Percentiles rank a stretch among this genome's conserved stretches.
phyloP scores from a whole-genome alignment of 2,113 vertebrate species.

The Pholis gunnellus region DNA sequence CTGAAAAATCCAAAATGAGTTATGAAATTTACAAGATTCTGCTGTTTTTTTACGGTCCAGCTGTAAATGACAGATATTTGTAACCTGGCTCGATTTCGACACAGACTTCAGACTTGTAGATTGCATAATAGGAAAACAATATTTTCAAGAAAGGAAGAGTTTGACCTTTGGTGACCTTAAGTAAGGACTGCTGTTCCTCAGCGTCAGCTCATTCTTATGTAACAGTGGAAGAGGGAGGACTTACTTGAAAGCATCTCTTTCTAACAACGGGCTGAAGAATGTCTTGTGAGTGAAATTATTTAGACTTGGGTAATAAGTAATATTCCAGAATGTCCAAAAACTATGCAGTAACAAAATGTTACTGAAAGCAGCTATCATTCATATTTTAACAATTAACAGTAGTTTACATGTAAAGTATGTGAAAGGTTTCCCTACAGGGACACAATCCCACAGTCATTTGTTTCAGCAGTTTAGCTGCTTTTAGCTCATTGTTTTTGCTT shows the following conservation, averaged over 20 bases:
- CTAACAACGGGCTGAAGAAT: too few relatives aligned
- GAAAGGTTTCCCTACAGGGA: not conserved
- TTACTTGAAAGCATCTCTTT: not conserved
- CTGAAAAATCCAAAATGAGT: slow-evolving; percentile 35
- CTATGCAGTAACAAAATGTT: not conserved
- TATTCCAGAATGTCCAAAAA: not conserved
- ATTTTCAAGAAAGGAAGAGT: not conserved
- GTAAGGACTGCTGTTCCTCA: slow-evolving; percentile 4
- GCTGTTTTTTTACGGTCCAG: not conserved
- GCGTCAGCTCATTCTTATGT: slow-evolving; percentile 38
- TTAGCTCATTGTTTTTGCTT: not conserved
- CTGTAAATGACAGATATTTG: not conserved
- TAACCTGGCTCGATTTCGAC: slow-evolving; percentile 5
- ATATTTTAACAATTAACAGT: not conserved
- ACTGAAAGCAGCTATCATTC: not conserved
- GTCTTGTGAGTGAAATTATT: not conserved
- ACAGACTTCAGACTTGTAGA: not conserved
- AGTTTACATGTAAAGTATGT: not conserved
- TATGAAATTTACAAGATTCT: slow-evolving; percentile 12
- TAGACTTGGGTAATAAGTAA: not conserved
- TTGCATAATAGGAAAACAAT: slow-evolving; percentile 3
- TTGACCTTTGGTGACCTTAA: not conserved
- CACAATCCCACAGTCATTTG: not conserved
- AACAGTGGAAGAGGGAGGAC: slow-evolving; percentile 47
- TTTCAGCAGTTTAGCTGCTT: not conserved